Evolutionary conservation across 2,797 vertebrate genomes (phyloP), one percentile per base, ranked within the genome.

Genomic region (Calcarius lapponicus): DNA sequence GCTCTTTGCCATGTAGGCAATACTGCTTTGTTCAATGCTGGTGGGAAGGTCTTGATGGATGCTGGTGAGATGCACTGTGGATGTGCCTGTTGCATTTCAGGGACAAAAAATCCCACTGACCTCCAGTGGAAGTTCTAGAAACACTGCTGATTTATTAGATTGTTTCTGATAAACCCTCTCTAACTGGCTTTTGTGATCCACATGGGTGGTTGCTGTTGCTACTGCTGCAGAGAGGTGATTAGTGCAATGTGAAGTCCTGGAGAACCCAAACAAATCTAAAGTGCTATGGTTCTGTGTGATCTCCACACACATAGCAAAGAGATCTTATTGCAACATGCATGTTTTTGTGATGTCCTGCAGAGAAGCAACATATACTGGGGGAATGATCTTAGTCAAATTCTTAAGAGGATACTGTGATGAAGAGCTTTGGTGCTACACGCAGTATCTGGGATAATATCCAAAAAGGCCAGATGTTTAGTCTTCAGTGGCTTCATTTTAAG

Each of bases 401-500:
- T 71, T 90, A 31, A 73, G 78, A 92, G 69, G 51, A 82, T 62
- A 78, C 62, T 13, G 4, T 26, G 60, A 71, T 88, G 57, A 76
- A 94, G 93, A 95, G 86, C 43, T 93, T 92, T 0, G 5, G 42
- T 57, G 56, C 81, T 85, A 78, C 64, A 76, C 4, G 2, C 72
- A 85, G 57, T 64, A 70, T 88, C 90, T 95, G 89, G 91, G 91
- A 94, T 65, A 79, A 54, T 90, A 66, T 80, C 92, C 83, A 92
- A 76, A 90, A 92, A 91, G 29, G 25, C 85, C 91, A 92, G 85
- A 93, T 92, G 95, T 90, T 76, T 89, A 80, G 64, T 53, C 86
- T 62, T 93, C 72, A 69, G 71, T 95, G 83, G 81, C 90, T 95
- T 95, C 56, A 79, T 66, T 95, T 91, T 86, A 89, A 85, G 70